phyloP scores from a whole-genome alignment of 2,113 vertebrate genomes.

The Sigmodon hispidus region DNA sequence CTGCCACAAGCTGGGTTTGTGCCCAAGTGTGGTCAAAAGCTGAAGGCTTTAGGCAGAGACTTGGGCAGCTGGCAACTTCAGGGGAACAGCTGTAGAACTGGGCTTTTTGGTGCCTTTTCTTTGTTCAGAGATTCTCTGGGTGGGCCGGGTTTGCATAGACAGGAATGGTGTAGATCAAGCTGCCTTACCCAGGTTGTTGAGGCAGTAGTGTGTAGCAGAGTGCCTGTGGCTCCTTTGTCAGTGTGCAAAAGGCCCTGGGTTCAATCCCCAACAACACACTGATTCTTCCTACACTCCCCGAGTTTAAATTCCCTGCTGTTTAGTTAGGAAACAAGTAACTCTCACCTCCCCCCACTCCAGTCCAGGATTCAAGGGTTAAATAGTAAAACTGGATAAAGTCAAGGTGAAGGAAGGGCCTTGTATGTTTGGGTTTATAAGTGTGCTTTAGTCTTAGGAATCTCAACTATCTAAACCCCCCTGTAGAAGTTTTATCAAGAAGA shows the following conservation, averaged over 20 bases:
- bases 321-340: background rate
- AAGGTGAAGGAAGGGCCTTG: background rate
- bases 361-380: background rate
- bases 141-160: no score
- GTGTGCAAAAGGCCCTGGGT: background rate
- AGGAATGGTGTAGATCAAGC: no score
- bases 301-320: background rate
- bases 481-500: background rate
- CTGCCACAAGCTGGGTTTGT: no score
- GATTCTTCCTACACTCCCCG: background rate
- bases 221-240: background rate
- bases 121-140: no score
- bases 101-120: no score
- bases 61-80: no score
- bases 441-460: background rate
- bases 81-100: no score
- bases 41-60: no score
- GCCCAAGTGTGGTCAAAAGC: no score
- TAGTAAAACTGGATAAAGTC: background rate
- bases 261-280: background rate
- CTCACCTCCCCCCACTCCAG: background rate
- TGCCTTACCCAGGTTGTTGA: background rate
- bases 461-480: background rate
- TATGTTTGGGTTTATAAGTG: background rate
- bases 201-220: background rate